These are phyloP conservation scores for Eunapius fragilis DNA, from an alignment of 37 sponge, comb jelly and placozoan species.

Conservation along the genomic window DNA sequence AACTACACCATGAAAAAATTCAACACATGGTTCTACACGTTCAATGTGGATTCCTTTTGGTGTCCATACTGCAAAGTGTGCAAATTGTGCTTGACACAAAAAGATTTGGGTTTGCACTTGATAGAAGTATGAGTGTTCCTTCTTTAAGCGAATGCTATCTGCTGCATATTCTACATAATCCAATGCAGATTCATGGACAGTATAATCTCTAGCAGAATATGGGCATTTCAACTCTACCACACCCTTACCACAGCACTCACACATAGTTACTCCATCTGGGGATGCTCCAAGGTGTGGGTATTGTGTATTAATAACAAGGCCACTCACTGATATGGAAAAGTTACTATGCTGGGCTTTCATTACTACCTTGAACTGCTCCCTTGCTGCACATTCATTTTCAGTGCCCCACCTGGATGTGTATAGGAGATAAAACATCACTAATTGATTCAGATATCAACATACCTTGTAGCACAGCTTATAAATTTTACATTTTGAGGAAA, in stretches of 20 bases:
- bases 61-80: not conserved
- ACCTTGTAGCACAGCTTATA: slow-evolving; percentile 14
- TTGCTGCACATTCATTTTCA: not conserved
- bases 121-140: not conserved
- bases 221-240: not conserved
- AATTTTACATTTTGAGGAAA: slow-evolving; percentile 33
- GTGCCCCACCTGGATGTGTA: not conserved
- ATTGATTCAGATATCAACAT: too few relatives aligned
- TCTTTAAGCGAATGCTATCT: not conserved
- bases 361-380: not conserved
- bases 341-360: not conserved
- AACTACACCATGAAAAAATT: not conserved
- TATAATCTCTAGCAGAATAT: not conserved
- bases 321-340: not conserved
- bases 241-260: slow-evolving; percentile 36
- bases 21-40: not conserved
- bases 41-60: not conserved
- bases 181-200: not conserved
- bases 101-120: not conserved
- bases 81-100: not conserved
- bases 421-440: too few relatives aligned
- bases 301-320: not conserved
- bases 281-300: slow-evolving; percentile 30
- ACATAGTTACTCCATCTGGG: slow-evolving; percentile 37
- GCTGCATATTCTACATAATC: not conserved